Evolutionary conservation across 2,888 invertebrate genomes (phyloP).

Genomic region (Augochlorella aurata): DNA sequence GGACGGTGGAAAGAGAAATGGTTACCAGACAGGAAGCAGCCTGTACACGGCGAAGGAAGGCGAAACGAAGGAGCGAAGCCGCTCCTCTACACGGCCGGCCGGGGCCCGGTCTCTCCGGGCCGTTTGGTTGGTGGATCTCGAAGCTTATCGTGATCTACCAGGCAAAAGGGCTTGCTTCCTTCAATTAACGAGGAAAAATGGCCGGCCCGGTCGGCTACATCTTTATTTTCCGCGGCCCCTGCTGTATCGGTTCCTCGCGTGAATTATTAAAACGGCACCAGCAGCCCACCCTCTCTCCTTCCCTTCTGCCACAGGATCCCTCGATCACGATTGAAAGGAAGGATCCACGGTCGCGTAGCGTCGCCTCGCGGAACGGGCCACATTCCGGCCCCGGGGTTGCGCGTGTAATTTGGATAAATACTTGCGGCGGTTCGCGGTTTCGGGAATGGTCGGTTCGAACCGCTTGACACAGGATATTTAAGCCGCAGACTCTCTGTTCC

Average conservation of each 20-base stretch:
- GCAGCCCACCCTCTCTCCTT: background rate
- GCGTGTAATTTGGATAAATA: constrained; percentile 56
- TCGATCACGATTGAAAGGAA: constrained; percentile 34
- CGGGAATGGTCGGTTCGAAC: constrained; percentile 48
- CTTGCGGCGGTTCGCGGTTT: constrained; percentile 53
- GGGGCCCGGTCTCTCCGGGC: constrained; percentile 45
- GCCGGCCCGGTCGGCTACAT: constrained; percentile 55
- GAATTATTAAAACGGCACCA: constrained; percentile 55
- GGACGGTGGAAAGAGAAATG: constrained; percentile 68
- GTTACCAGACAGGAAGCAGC: constrained; percentile 73
- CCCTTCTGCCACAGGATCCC: background rate
- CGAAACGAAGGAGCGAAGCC: constrained; percentile 57
- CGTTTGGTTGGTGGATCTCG: constrained; percentile 70
- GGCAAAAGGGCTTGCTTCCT: constrained; percentile 70
- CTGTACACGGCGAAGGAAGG: constrained; percentile 65
- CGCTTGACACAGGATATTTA: constrained; percentile 57
- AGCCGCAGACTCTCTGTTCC: constrained; percentile 57
- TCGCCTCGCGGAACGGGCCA: constrained; percentile 11
- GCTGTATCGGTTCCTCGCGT: constrained; percentile 34
- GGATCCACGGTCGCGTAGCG: background rate
- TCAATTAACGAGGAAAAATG: constrained; percentile 72
- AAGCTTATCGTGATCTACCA: constrained; percentile 72
- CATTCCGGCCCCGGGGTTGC: constrained; percentile 33
- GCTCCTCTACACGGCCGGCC: constrained; percentile 56
- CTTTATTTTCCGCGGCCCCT: constrained; percentile 63